Base-by-base conservation (phyloP, 2,888 invertebrate species). In the Heterodera filipjevi region DNA sequence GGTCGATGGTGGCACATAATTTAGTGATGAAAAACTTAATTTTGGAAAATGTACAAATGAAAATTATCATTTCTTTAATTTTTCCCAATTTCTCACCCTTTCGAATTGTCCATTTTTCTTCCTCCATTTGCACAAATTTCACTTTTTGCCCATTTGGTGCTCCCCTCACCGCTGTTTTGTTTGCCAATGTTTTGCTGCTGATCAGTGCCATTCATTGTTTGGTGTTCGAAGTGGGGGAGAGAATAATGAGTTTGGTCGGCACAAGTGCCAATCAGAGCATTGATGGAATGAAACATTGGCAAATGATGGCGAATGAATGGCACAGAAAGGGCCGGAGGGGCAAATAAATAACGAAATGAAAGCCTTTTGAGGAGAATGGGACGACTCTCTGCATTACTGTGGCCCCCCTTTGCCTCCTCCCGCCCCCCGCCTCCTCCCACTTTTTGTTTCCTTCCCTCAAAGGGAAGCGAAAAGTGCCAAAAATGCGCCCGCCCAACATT, bases 271-370 rank as follows among this genome's bases (percentile, higher is more conserved):
- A 68, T 68, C 33, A 68, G 14, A 16, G 68, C 22, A 27, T 33
- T n/a, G 33, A 68, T 68, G 6, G 68, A 68, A 35, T 35, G 68
- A 33, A 68, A 68, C 68, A 68, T 68, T 68, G 49, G 49, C 49
- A 19, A 39, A 12, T 10, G 2, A 39, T 10, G 39, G 39, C 0
- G 39, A 12, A 39, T 12, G 12, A 2, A 1, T 6, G 39, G 39
- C 6, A 39, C 6, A 39, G 39, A 12, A 39, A 39, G 12, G 6
- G 39, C 39, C 39, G 12, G 12, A 39, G 12, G 49, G 49, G 49
- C 16, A 49, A 49, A 49, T 49, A 16, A 5, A 8, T 16, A 19
- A 19, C 19, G 14, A 49, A 44, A 49, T 49, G 49, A 19, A 49
- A 14, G 39, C 39, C 39, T 39, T 39, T 49, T 44, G 44, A 44